A percentile compares a stretch with the other conserved stretches of the same genome.
These are phyloP conservation scores for Scytalopus superciliaris DNA, from an alignment of 2,113 vertebrate genomes.

Conservation along the genomic window DNA sequence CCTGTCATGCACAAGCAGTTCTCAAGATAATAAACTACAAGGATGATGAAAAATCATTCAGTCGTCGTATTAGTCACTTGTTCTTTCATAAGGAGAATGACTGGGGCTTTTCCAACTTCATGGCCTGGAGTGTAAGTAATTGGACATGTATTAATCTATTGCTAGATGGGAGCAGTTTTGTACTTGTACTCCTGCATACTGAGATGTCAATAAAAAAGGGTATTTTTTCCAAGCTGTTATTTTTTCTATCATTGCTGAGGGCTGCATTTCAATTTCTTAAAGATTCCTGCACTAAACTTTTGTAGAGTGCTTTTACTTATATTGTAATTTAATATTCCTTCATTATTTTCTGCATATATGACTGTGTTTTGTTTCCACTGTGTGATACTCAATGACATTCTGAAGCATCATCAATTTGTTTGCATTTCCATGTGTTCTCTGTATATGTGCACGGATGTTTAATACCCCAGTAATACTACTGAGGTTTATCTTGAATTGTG, in stretches of 20 bases:
- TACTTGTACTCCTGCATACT: background rate
- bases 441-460: background rate
- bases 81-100: constrained; percentile 99
- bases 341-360: background rate
- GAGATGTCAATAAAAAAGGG: background rate
- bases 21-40: constrained; percentile 99
- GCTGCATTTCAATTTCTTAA: background rate
- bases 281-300: background rate
- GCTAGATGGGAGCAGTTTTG: background rate
- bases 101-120: constrained; percentile 99
- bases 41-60: constrained; percentile 98
- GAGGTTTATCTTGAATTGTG: background rate
- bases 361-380: background rate
- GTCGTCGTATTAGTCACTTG: constrained; percentile 95
- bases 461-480: background rate
- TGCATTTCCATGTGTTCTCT: background rate
- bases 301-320: background rate
- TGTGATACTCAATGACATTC: background rate
- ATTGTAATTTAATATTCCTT: background rate
- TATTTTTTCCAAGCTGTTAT: background rate
- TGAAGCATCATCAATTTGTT: background rate
- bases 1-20: constrained; percentile 97
- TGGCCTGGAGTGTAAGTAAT: constrained; percentile 98
- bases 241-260: background rate
- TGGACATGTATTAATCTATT: background rate